phyloP scores from a whole-genome alignment of 2,113 vertebrate species.

The Microtus montanus region DNA sequence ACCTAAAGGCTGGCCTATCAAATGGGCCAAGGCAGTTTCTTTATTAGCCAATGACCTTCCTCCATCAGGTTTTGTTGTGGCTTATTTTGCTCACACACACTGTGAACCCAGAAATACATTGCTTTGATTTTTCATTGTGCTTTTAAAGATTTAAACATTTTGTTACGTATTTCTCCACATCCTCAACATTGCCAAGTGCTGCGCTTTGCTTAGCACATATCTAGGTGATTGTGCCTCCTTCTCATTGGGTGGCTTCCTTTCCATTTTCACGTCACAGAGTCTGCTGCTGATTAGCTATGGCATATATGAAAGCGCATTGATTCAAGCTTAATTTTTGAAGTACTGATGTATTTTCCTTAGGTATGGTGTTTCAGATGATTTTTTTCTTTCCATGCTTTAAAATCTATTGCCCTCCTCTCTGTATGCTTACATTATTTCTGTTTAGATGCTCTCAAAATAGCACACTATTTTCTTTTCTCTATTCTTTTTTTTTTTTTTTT shows the following conservation, averaged over 20 bases:
- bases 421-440: not conserved
- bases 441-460: not conserved
- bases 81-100: not conserved
- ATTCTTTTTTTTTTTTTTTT: too few relatives aligned
- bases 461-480: not conserved
- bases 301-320: not conserved
- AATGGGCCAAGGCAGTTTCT: too few relatives aligned
- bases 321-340: not conserved
- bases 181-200: not conserved
- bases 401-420: not conserved
- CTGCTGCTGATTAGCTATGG: not conserved
- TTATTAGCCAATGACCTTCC: too few relatives aligned
- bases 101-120: not conserved
- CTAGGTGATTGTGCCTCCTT: not conserved
- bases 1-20: too few relatives aligned
- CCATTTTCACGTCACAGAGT: not conserved
- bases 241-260: not conserved
- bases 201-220: not conserved
- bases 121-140: not conserved
- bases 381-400: not conserved
- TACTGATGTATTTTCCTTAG: not conserved
- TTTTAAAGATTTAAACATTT: constrained; percentile 4
- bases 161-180: not conserved
- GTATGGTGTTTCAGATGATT: not conserved
- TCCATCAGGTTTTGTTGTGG: too few relatives aligned